A percentile compares a stretch with the other conserved stretches of the same genome.
Conservation (phyloP, 2,888 invertebrate genomes). For the Smittia sp. region DNA sequence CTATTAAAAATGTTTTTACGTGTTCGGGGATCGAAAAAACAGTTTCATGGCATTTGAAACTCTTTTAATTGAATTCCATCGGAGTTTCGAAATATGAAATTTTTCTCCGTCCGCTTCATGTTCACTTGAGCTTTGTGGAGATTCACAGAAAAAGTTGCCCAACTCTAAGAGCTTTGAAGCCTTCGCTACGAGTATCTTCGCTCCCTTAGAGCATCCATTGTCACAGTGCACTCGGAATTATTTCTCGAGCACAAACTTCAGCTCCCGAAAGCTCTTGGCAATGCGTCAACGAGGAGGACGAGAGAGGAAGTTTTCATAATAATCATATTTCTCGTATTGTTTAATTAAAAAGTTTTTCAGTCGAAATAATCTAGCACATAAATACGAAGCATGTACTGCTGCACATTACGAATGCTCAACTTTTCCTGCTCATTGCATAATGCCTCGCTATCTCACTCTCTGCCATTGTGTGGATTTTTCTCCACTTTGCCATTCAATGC, state of each 20-base stretch:
- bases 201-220: background rate
- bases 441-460: background rate
- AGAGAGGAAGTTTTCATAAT: background rate
- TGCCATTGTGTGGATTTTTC: slow-evolving; percentile 23
- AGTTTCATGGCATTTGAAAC: background rate
- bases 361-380: slow-evolving; percentile 29
- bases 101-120: background rate
- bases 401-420: slow-evolving; percentile 37
- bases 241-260: background rate
- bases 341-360: slow-evolving; percentile 40
- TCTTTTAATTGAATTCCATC: background rate
- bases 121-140: slow-evolving; percentile 6
- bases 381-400: slow-evolving; percentile 25
- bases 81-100: background rate
- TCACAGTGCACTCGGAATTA: background rate
- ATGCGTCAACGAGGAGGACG: slow-evolving; percentile 16
- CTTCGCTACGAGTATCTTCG: background rate
- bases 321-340: slow-evolving; percentile 32
- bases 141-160: background rate
- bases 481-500: slow-evolving; percentile 1
- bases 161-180: background rate
- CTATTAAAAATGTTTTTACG: background rate
- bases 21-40: background rate
- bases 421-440: slow-evolving; percentile 40
- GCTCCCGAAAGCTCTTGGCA: slow-evolving; percentile 15